Base-by-base conservation (phyloP, 2,888 invertebrate genomes). In the Choristoneura rosaceana region DNA sequence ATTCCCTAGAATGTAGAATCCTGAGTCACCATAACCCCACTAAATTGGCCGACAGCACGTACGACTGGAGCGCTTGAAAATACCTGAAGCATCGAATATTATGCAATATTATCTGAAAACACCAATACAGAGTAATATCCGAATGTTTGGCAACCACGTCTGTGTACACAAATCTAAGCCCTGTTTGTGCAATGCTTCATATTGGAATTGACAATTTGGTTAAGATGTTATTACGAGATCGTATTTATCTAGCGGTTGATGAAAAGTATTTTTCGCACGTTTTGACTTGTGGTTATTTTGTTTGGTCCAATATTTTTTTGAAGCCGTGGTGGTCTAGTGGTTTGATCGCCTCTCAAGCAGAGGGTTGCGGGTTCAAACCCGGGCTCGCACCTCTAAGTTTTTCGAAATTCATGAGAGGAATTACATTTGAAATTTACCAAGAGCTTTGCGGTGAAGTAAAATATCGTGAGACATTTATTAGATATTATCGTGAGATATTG, bases 181-280 rank as follows among this genome's bases (percentile, higher is more conserved):
- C 52, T 60, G 65, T 70, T 70, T 70, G 70, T 64, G 64, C 47
- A 43, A 70, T 64, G 64, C 59, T 60, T 70, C 70, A 66, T 70
- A 70, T 70, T 15, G 60, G 43, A 52, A 61, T 70, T 66, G 65
- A 43, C 70, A 60, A 70, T 70, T 64, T 65, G 50, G 65, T 70
- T 50, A 66, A 65, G 65, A 52, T 52, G 52, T 65, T 70, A 70
- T 70, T 70, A 70, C 15, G 10, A 41, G 17, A 55, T 12, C 38
- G 59, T 34, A 58, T 58, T 33, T 52, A 15, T 17, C 4, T 7
- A 52, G 8, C 50, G 47, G n/a, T 15, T 47, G 47, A 14, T n/a
- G 47, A 47, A n/a, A 47, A 8, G n/a, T 7, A 7, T n/a, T 4
- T 47, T 55, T 55, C 12, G 10, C 43, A 12, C 12, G 12, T 43